Evolutionary conservation across 2,113 vertebrate species (phyloP).

Genomic region (Propithecus coquereli): DNA sequence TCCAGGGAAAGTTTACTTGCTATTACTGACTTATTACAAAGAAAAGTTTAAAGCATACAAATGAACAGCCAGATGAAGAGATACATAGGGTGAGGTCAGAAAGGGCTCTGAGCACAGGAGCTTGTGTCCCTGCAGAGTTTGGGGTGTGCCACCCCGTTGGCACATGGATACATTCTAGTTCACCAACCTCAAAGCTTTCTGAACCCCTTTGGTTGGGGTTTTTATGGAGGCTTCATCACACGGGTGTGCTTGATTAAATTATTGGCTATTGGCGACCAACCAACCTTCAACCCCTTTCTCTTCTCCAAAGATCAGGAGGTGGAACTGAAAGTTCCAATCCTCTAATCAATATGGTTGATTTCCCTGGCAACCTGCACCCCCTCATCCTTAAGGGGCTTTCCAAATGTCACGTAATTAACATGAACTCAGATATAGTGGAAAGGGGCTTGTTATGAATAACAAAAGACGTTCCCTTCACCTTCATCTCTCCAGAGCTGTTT

Average conservation of each 20-base stretch:
- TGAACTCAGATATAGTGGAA: background rate
- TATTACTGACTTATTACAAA: background rate
- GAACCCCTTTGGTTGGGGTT: background rate
- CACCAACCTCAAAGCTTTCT: background rate
- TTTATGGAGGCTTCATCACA: background rate
- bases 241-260: background rate
- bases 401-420: background rate
- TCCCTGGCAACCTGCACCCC: too few relatives aligned
- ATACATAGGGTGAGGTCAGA: too few relatives aligned
- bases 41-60: background rate
- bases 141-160: background rate
- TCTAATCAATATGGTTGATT: background rate
- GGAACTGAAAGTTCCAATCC: background rate
- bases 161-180: background rate
- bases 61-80: background rate
- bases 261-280: background rate
- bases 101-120: background rate
- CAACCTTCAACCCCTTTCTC: background rate
- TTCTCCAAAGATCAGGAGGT: background rate
- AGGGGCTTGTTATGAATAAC: background rate
- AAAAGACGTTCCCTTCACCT: background rate
- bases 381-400: background rate
- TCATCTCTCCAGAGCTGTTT: background rate
- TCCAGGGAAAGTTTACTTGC: background rate
- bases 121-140: background rate